Conservation (phyloP, 2,113 vertebrate genomes). For the Neoarius graeffei region DNA sequence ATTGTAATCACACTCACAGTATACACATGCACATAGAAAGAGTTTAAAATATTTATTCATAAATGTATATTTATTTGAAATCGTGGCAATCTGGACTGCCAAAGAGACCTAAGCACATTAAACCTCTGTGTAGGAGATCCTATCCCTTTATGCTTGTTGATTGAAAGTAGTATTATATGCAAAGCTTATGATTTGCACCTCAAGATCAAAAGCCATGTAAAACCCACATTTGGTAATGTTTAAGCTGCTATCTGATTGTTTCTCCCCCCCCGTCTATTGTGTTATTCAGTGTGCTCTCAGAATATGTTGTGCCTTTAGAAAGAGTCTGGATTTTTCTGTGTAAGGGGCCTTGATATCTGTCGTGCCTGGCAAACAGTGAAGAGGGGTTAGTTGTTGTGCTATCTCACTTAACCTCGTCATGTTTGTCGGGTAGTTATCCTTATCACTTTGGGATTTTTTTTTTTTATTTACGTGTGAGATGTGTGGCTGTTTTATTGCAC, state of each 20-base stretch:
- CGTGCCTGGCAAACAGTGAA: constrained; percentile 33
- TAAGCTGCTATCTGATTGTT: constrained; percentile 30
- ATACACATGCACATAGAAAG: not conserved
- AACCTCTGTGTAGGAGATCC: constrained; percentile 13
- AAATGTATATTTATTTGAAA: constrained; percentile 2
- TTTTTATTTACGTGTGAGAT: not conserved
- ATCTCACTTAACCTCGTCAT: constrained; percentile 31
- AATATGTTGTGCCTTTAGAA: constrained; percentile 45
- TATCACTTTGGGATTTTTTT: not conserved
- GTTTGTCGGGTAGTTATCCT: constrained; percentile 10
- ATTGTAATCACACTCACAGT: constrained; percentile 4
- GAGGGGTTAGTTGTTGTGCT: constrained; percentile 34
- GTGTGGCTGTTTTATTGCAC: constrained; percentile 6
- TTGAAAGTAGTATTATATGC: constrained; percentile 33
- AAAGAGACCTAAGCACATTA: not conserved
- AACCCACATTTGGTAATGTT: not conserved
- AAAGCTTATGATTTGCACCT: constrained; percentile 44
- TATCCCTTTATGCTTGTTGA: constrained; percentile 15
- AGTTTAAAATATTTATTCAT: not conserved
- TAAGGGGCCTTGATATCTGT: constrained; percentile 45
- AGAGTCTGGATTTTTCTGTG: not conserved
- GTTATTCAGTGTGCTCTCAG: constrained; percentile 8
- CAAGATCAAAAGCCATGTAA: constrained; percentile 46
- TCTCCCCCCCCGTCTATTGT: not conserved
- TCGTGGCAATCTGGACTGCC: not conserved